phyloP scores from a whole-genome alignment of 92 coral and sea anemone genomes.

The Scolanthus callimorphus region DNA sequence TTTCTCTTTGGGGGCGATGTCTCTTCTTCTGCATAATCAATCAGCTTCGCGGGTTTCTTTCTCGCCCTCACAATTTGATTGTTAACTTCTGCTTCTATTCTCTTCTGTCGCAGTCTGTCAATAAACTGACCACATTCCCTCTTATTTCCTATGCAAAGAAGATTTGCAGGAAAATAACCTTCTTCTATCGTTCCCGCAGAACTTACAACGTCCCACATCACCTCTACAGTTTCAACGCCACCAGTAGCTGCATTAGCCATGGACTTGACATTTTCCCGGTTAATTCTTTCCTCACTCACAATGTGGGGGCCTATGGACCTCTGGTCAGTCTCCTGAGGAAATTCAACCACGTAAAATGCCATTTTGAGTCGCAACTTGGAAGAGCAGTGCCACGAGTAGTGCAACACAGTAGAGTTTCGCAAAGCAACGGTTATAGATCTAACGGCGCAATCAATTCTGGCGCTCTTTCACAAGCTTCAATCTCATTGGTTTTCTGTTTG shows the following conservation, averaged over 20 bases:
- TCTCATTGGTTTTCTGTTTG: background rate
- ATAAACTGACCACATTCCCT: slow-evolving; percentile 22
- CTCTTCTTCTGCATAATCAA: slow-evolving; percentile 3
- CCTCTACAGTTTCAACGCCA: slow-evolving; percentile 2
- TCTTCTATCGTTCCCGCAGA: slow-evolving; percentile 13
- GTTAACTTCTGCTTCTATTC: slow-evolving; percentile 14
- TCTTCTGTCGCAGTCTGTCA: slow-evolving; percentile 10
- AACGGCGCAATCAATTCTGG: no score
- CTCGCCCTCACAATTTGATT: slow-evolving; percentile 12
- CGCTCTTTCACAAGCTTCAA: background rate
- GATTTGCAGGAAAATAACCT: slow-evolving; percentile 5
- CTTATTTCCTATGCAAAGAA: slow-evolving; percentile 11
- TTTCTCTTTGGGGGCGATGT: background rate
- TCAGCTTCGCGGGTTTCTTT: slow-evolving; percentile 14
- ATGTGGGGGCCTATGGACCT: slow-evolving; percentile 12
- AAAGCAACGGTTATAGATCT: no score
- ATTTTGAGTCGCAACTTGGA: background rate
- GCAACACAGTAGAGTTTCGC: no score
- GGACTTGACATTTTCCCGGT: no score
- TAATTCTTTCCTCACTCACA: background rate
- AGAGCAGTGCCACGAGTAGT: no score
- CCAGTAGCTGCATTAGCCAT: slow-evolving; percentile 1
- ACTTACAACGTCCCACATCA: slow-evolving; percentile 20
- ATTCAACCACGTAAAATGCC: slow-evolving; percentile 8
- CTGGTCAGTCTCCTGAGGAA: slow-evolving; percentile 3